These are phyloP conservation scores for Callithrix jacchus DNA, from an alignment of 2,113 vertebrate genomes.

Conservation along the genomic window DNA sequence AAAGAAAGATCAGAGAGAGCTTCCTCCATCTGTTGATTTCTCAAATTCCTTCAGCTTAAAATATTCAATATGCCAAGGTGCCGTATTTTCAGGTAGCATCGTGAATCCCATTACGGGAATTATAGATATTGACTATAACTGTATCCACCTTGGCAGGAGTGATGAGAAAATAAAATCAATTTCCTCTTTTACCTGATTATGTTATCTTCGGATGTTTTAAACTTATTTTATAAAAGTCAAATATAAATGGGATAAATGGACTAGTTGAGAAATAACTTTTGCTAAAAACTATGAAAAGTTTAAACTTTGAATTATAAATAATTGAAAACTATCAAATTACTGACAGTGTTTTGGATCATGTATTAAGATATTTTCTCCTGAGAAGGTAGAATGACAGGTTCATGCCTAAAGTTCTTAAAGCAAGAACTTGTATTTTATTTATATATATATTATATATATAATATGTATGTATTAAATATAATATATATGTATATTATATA, in stretches of 20 bases:
- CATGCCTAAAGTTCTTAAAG: background rate
- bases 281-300: slow-evolving; percentile 66
- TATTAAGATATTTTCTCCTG: slow-evolving; percentile 55
- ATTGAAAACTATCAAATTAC: slow-evolving; percentile 46
- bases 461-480: too few species aligned
- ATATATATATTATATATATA: too few species aligned
- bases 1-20: background rate
- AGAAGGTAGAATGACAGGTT: slow-evolving; percentile 37
- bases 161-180: background rate
- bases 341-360: slow-evolving; percentile 33
- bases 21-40: background rate
- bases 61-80: background rate
- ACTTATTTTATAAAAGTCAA: slow-evolving; percentile 66
- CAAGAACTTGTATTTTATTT: too few species aligned
- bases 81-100: background rate
- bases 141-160: background rate
- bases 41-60: background rate
- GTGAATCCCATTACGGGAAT: background rate
- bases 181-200: slow-evolving; percentile 34
- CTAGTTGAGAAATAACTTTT: slow-evolving; percentile 65
- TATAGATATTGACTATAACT: background rate
- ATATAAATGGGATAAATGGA: slow-evolving; percentile 52
- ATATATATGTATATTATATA: too few species aligned
- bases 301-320: slow-evolving; percentile 70
- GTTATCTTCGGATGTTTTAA: slow-evolving; percentile 38